phyloP scores from a whole-genome alignment of 92 coral and sea anemone species.

The Montipora capitata region DNA sequence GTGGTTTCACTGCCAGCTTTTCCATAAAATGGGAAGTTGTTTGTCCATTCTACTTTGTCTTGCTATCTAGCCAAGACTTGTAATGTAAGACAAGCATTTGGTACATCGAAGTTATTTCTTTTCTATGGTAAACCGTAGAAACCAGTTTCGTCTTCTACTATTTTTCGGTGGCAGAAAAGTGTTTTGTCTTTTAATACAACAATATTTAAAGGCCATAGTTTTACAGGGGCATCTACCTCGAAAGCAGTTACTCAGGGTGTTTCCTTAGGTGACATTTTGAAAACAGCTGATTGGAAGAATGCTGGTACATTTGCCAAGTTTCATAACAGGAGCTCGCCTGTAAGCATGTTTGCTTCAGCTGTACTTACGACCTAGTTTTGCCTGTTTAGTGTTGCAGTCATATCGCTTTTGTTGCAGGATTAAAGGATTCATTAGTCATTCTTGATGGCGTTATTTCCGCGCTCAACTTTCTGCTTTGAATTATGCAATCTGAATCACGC shows the following conservation, averaged over 20 bases:
- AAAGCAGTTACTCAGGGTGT: background rate
- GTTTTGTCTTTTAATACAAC: too few species aligned
- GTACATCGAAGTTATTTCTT: too few species aligned
- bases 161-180: too few species aligned
- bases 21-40: too few species aligned
- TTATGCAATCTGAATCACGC: background rate
- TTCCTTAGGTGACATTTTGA: background rate
- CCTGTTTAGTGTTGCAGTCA: background rate
- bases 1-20: too few species aligned
- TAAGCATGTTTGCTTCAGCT: background rate
- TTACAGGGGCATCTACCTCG: background rate
- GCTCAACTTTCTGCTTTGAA: background rate
- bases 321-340: background rate
- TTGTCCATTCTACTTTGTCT: too few species aligned
- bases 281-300: slow-evolving; percentile 1
- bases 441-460: background rate
- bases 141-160: too few species aligned
- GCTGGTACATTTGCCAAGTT: background rate
- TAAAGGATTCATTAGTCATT: too few species aligned
- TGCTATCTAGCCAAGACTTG: too few species aligned
- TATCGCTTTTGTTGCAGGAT: too few species aligned
- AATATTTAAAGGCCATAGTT: background rate
- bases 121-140: too few species aligned
- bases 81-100: too few species aligned
- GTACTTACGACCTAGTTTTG: background rate